A percentile compares a stretch with the other conserved stretches of the same genome.
phyloP scores from a whole-genome alignment of 2,888 invertebrate genomes.

The Dorcus parallelipipedus region DNA sequence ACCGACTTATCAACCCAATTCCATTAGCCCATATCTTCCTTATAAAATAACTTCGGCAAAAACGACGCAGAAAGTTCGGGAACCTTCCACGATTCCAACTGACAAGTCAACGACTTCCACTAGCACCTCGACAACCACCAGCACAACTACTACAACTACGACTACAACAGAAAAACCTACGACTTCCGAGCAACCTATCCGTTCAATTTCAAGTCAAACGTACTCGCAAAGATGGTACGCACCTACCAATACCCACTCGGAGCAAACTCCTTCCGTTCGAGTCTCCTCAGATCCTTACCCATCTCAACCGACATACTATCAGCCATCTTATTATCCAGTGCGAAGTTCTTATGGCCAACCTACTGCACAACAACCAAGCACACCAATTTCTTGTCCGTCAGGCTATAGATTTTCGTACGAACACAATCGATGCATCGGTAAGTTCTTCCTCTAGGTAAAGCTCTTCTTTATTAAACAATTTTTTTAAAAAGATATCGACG shows the following conservation, averaged over 20 bases:
- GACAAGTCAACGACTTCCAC: neutral
- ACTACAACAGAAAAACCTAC: constrained; percentile 18
- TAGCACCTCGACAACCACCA: constrained; percentile 13
- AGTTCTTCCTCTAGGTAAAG: neutral
- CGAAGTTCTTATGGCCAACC: neutral
- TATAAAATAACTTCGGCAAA: constrained; percentile 17
- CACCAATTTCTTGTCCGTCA: constrained; percentile 20
- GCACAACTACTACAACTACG: constrained; percentile 16
- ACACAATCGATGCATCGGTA: constrained; percentile 26
- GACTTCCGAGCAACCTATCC: constrained; percentile 1
- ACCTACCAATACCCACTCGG: no score
- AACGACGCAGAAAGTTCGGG: constrained; percentile 9
- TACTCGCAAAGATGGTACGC: neutral
- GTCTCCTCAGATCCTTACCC: no score
- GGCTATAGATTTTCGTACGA: constrained; percentile 25
- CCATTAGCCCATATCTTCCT: constrained; percentile 1
- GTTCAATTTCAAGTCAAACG: neutral
- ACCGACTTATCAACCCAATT: neutral
- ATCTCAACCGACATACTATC: neutral
- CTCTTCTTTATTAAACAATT: neutral
- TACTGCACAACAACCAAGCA: neutral
- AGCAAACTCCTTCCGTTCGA: no score
- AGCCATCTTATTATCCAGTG: neutral
- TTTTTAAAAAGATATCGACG: constrained; percentile 59
- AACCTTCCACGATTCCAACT: constrained; percentile 5